Conservation (phyloP, 2,113 vertebrate genomes). For the Hiodon tergisus region DNA sequence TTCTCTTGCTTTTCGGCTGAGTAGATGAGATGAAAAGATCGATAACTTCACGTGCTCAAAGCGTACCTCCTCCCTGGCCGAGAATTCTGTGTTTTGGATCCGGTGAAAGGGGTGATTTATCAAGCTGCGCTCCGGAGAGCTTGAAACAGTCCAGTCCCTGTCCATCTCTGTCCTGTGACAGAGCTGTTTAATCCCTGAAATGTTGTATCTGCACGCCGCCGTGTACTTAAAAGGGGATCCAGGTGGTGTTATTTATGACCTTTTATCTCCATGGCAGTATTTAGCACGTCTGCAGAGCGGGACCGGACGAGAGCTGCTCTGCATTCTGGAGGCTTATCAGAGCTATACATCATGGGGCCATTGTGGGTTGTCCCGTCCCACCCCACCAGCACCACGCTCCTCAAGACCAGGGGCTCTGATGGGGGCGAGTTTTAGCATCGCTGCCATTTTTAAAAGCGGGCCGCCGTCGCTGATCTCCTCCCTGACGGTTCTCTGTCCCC, state of each 20-base stretch:
- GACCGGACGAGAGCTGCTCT: neutral
- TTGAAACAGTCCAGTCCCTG: neutral
- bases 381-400: too few relatives aligned
- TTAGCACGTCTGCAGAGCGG: constrained; percentile 23
- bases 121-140: neutral
- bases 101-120: neutral
- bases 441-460: neutral
- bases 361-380: constrained; percentile 24
- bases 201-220: constrained; percentile 1
- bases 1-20: too few relatives aligned
- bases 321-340: constrained; percentile 26
- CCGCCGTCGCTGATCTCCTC: neutral
- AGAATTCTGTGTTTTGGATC: neutral
- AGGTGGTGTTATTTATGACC: constrained; percentile 31
- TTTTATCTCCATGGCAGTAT: constrained; percentile 36
- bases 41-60: too few relatives aligned
- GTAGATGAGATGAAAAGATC: too few relatives aligned
- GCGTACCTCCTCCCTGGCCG: too few relatives aligned
- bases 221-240: constrained; percentile 19
- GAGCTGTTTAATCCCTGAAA: constrained; percentile 12
- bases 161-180: neutral
- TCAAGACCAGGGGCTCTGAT: neutral
- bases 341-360: constrained; percentile 29
- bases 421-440: neutral
- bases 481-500: neutral